phyloP scores from a whole-genome alignment of 2,113 vertebrate genomes.

The Bungarus multicinctus region DNA sequence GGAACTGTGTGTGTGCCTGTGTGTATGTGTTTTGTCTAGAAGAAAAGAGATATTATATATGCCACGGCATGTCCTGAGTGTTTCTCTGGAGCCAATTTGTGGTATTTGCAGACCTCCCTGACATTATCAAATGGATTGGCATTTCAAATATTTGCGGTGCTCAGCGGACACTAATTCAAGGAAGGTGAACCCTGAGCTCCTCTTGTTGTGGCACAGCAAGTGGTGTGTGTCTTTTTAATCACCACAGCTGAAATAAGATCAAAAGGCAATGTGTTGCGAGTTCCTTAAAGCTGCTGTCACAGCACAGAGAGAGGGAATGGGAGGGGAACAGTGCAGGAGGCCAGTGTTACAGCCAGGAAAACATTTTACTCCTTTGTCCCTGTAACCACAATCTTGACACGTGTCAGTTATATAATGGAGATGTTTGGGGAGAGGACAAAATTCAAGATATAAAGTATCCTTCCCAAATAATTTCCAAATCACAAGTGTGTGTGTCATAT shows the following conservation, averaged over 20 bases:
- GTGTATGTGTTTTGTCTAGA: conserved; percentile 53
- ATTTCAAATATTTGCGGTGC: conserved; percentile 93
- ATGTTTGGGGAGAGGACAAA: neutral
- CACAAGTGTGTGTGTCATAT: neutral
- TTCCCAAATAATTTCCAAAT: neutral
- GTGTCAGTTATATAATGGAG: neutral
- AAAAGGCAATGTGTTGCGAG: conserved; percentile 71
- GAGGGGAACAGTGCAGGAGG: conserved; percentile 46
- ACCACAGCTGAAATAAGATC: conserved; percentile 76
- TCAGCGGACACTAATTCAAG: conserved; percentile 81
- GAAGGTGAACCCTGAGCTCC: conserved; percentile 74
- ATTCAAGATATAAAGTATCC: neutral
- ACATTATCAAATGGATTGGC: conserved; percentile 92
- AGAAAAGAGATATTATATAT: conserved; percentile 70
- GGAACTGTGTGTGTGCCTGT: conserved; percentile 55
- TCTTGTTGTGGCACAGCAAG: conserved; percentile 72
- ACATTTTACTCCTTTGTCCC: conserved; percentile 21
- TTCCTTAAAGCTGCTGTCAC: conserved; percentile 69
- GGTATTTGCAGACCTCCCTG: conserved; percentile 79
- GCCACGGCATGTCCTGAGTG: conserved; percentile 57
- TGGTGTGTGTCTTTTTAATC: conserved; percentile 85
- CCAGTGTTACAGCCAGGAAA: conserved; percentile 4
- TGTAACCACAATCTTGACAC: fast-evolving
- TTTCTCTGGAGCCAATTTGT: conserved; percentile 73
- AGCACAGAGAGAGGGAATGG: conserved; percentile 47